Base-by-base conservation (phyloP, 1,140 invertebrate genomes). In the Bombus sibiricus region DNA sequence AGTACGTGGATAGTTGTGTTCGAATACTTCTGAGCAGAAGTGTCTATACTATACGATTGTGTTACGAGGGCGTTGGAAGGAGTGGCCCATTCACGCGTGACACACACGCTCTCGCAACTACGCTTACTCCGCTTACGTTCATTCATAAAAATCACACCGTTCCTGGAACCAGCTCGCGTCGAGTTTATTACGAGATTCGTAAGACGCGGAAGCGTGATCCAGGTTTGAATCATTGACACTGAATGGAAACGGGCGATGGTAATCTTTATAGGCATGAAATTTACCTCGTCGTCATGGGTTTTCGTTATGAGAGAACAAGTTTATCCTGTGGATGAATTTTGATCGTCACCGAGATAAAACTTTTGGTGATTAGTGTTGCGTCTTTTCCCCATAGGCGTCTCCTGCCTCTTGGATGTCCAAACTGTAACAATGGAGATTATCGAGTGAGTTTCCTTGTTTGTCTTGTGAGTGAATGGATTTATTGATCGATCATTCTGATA, bases 141-240 rank as follows among this genome's bases (percentile, higher is more conserved):
- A 91, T 91, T 91, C 90, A 91, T 88, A 91, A 90, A 91, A 91
- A 87, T 89, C 87, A 12, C 37, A 39, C n/a, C 18, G 66, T 91
- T 88, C 89, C 28, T 22, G 64, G 86, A 91, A 91, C 76, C 47
- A 57, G 57, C 37, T 74, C 43, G 47, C 47, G 47, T 15, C 72
- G 53, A 53, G 34, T 47, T 43, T 53, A 22, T 64, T 39, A 57
- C 13, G 78, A 86, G 72, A 90, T 82, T 88, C 62, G 57, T 69
- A 28, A 87, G 71, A 77, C 64, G 13, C 64, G 74, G 64, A 78
- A 83, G 15, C 43, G 62, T 34, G 28, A 79, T 32, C n/a, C 41
- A n/a, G 25, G 34, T n/a, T 43, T 85, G 86, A 88, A 68, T 89
- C 87, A 88, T 53, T 62, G 82, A 71, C 73, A 68, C 62, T 5